Evolutionary conservation across 2,888 invertebrate genomes (phyloP).

Genomic region (Amphipoea lucens): DNA sequence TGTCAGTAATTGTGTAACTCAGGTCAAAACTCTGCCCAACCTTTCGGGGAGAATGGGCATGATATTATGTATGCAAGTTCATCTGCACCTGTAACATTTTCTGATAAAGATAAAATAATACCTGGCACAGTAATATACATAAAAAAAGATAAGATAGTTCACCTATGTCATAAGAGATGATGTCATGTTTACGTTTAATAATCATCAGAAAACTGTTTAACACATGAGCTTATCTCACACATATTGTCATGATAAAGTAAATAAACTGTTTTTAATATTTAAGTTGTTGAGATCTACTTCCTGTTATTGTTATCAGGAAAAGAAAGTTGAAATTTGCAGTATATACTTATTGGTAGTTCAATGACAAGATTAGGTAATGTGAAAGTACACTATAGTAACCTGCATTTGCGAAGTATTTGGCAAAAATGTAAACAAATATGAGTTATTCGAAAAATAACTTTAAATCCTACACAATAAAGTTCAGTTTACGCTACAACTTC

Average conservation of each 20-base stretch:
- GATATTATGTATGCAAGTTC: neutral
- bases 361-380: neutral
- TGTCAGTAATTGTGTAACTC: no score
- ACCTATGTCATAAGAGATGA: constrained; percentile 34
- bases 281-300: constrained; percentile 35
- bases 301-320: constrained; percentile 20
- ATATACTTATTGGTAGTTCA: neutral
- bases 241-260: constrained; percentile 31
- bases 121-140: constrained; percentile 3
- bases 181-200: constrained; percentile 48
- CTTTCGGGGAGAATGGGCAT: no score
- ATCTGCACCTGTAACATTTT: constrained; percentile 16
- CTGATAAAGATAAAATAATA: constrained; percentile 5
- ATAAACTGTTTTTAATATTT: constrained; percentile 19
- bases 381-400: no score
- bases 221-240: constrained; percentile 29
- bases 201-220: constrained; percentile 12
- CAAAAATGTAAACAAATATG: no score
- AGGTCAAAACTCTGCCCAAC: neutral
- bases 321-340: neutral
- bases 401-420: no score
- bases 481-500: no score
- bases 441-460: no score
- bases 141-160: constrained; percentile 39
- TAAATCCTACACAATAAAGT: no score